Conservation (phyloP, 2,113 vertebrate species). For the Amblyopsis rosae region DNA sequence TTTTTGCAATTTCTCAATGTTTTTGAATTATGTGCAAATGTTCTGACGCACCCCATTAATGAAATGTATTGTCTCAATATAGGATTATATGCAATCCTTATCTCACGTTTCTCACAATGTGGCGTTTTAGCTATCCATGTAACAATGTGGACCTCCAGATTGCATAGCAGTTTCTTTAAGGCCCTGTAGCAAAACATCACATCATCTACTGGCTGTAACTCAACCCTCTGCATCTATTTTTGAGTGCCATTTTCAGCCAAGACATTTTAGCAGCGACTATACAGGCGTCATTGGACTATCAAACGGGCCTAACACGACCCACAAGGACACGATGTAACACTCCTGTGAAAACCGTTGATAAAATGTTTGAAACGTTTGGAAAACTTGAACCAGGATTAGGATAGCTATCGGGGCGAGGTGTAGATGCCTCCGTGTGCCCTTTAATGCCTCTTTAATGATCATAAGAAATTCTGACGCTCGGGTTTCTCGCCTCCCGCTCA, state of each 20-base stretch:
- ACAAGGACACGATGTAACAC: slow-evolving; percentile 39
- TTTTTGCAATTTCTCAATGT: background rate
- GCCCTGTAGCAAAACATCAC: slow-evolving; percentile 67
- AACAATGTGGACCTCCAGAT: slow-evolving; percentile 10
- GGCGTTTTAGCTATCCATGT: background rate
- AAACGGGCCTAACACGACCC: slow-evolving; percentile 47
- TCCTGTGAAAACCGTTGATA: slow-evolving; percentile 19
- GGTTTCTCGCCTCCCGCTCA: slow-evolving; percentile 47
- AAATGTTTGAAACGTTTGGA: slow-evolving; percentile 8
- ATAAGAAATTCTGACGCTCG: slow-evolving; percentile 26
- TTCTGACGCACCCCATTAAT: too few species aligned
- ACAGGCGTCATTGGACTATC: slow-evolving; percentile 61
- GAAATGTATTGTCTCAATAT: too few species aligned
- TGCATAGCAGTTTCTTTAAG: slow-evolving; percentile 50
- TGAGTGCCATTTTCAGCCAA: slow-evolving; percentile 75
- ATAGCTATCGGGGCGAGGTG: background rate
- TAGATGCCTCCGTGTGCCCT: slow-evolving; percentile 3
- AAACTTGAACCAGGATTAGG: slow-evolving; percentile 11
- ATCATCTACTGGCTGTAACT: slow-evolving; percentile 75
- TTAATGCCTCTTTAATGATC: slow-evolving; percentile 46
- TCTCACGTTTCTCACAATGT: background rate
- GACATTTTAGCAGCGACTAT: slow-evolving; percentile 71
- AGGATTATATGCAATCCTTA: too few species aligned
- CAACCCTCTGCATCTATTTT: slow-evolving; percentile 77
- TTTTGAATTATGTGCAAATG: background rate